Conservation (phyloP, 2,113 vertebrate species). For the Physeter macrocephalus region DNA sequence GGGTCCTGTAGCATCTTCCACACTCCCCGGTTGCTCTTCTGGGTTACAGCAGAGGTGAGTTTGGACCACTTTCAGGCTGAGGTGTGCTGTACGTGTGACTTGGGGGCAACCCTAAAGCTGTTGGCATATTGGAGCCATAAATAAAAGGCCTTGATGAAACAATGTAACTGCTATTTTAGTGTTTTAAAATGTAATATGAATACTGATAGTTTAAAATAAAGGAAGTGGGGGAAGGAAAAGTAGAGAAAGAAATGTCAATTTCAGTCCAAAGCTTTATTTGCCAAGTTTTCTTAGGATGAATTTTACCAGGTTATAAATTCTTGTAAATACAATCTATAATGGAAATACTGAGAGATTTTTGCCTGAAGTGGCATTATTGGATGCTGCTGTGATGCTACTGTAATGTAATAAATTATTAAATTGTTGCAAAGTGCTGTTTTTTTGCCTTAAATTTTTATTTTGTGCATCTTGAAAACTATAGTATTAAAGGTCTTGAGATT, state of each 20-base stretch:
- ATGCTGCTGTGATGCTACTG: conserved; percentile 72
- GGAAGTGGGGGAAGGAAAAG: not conserved
- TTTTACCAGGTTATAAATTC: conserved; percentile 53
- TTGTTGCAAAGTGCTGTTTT: conserved; percentile 76
- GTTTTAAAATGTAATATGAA: conserved; percentile 32
- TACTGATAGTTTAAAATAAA: conserved; percentile 25
- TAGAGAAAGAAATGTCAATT: conserved; percentile 47
- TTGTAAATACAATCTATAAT: conserved; percentile 68
- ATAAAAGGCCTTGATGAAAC: not conserved
- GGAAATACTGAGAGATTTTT: conserved; percentile 52
- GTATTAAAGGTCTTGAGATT: conserved; percentile 65
- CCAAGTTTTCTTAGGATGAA: conserved; percentile 61
- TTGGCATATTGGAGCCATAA: not conserved
- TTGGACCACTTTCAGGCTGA: not conserved
- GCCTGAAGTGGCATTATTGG: conserved; percentile 36
- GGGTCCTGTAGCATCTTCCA: not conserved
- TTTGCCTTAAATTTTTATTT: conserved; percentile 79
- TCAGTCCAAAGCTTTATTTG: conserved; percentile 57
- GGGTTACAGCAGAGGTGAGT: not conserved
- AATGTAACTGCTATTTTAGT: not conserved
- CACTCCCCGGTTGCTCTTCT: no score
- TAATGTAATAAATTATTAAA: conserved; percentile 75
- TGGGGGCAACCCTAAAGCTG: not conserved
- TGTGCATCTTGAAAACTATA: conserved; percentile 73
- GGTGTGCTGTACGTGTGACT: not conserved